These are phyloP conservation scores for Pocillopora verrucosa DNA, from an alignment of 64 coral and sea anemone species.

Conservation along the genomic window DNA sequence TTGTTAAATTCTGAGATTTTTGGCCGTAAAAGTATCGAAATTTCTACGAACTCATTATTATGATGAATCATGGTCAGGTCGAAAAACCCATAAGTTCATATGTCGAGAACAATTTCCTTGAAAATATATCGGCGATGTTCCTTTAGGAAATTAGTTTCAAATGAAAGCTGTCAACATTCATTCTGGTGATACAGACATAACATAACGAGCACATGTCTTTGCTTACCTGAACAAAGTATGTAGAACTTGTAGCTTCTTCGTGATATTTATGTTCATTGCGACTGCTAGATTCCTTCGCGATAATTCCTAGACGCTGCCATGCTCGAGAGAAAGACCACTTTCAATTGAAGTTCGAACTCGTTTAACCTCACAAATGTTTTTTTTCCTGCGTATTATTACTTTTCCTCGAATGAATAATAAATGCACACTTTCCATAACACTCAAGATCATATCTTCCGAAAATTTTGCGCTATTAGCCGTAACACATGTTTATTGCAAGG, in stretches of 20 bases:
- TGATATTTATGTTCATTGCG: conserved; percentile 70
- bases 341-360: neutral
- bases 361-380: neutral
- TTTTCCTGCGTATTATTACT: neutral
- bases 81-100: no score
- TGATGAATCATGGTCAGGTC: no score
- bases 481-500: neutral
- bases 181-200: neutral
- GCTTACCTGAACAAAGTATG: conserved; percentile 86
- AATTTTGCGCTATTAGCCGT: neutral
- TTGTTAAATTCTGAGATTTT: no score
- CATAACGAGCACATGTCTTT: neutral
- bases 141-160: neutral
- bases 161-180: neutral
- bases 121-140: neutral
- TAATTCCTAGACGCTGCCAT: neutral
- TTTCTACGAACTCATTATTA: no score
- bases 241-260: conserved; percentile 78
- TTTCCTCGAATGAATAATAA: conserved; percentile 19
- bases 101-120: no score
- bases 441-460: neutral
- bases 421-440: conserved; percentile 4
- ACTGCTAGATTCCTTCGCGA: neutral
- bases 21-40: no score
- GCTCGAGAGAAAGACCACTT: neutral